Evolutionary conservation across 2,888 invertebrate genomes (phyloP).

Genomic region (Ecliptopera silaceata): DNA sequence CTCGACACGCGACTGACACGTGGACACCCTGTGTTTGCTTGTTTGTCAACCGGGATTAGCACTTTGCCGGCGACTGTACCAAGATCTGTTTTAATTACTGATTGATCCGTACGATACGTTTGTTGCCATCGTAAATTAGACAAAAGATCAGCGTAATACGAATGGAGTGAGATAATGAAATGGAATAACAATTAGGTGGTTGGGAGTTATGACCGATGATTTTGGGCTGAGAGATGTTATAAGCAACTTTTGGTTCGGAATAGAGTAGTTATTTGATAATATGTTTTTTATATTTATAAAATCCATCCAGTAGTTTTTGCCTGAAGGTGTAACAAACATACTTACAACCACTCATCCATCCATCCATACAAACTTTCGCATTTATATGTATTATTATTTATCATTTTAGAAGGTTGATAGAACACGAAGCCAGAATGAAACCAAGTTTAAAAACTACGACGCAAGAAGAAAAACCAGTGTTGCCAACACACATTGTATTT

Average conservation of each 20-base stretch:
- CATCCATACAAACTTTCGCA: too few relatives aligned
- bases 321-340: too few relatives aligned
- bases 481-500: slow-evolving; percentile 10
- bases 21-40: slow-evolving; percentile 49
- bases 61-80: slow-evolving; percentile 65
- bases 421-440: too few relatives aligned
- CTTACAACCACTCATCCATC: too few relatives aligned
- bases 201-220: neutral
- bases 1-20: slow-evolving; percentile 62
- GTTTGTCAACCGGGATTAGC: slow-evolving; percentile 76
- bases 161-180: slow-evolving; percentile 34
- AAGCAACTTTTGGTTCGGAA: neutral
- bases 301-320: too few relatives aligned
- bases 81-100: slow-evolving; percentile 67
- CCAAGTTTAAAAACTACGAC: too few relatives aligned
- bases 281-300: too few relatives aligned
- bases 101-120: slow-evolving; percentile 66
- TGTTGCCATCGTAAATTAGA: slow-evolving; percentile 66
- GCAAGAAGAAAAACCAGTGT: too few relatives aligned
- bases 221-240: neutral
- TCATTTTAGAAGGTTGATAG: too few relatives aligned
- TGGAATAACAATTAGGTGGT: slow-evolving; percentile 39
- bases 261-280: too few relatives aligned
- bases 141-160: slow-evolving; percentile 53
- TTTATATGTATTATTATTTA: too few relatives aligned